Evolutionary conservation across 1,140 invertebrate genomes (phyloP).

Genomic region (Plutomurus gul): DNA sequence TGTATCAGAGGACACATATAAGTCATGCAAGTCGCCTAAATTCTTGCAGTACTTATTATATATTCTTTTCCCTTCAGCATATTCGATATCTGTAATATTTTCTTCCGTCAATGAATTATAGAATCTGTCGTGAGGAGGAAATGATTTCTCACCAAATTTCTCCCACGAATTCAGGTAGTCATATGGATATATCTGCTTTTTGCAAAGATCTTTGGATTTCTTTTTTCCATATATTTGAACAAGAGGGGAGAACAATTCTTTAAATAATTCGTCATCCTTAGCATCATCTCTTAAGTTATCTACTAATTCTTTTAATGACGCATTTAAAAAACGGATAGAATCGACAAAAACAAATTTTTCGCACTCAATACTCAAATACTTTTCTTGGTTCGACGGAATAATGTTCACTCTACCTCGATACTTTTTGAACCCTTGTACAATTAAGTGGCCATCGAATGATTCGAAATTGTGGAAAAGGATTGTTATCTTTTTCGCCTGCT

Average conservation of each 20-base stretch:
- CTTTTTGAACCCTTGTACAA: background rate
- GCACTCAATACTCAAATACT: background rate
- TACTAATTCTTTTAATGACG: background rate
- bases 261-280: background rate
- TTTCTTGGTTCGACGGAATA: conserved; percentile 29
- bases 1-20: conserved; percentile 53
- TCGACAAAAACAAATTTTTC: conserved; percentile 11
- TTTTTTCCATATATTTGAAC: background rate
- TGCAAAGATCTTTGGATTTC: background rate
- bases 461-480: conserved; percentile 30
- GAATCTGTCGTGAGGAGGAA: conserved; percentile 45
- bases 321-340: background rate
- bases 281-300: background rate
- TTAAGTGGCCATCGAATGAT: conserved; percentile 11
- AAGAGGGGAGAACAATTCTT: background rate
- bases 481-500: background rate
- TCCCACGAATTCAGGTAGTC: conserved; percentile 30
- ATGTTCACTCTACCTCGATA: background rate
- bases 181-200: conserved; percentile 36
- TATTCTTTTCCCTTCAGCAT: conserved; percentile 53
- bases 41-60: conserved; percentile 54
- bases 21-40: conserved; percentile 54
- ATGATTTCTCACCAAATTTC: conserved; percentile 48
- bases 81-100: conserved; percentile 42
- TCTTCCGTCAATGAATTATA: conserved; percentile 32